A percentile compares a stretch with the other conserved stretches of the same genome.
Conservation (phyloP, 1,140 invertebrate species). For the Coelopa frigida region DNA sequence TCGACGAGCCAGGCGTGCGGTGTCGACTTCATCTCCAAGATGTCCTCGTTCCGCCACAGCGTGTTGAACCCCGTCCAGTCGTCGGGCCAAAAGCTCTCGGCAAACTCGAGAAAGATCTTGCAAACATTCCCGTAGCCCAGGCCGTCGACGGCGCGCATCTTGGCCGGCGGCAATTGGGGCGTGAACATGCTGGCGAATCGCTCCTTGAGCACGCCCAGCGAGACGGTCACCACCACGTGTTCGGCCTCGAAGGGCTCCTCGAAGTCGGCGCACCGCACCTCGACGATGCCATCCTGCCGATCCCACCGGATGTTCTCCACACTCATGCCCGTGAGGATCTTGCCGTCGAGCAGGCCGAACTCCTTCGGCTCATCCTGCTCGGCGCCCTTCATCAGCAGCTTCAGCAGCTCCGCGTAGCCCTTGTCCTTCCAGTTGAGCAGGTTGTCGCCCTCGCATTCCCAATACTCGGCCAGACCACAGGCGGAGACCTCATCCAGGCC, state of each 20-base stretch:
- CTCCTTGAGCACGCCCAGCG: conserved; percentile 63
- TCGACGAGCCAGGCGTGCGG: conserved; percentile 52
- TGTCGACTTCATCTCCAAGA: conserved; percentile 48
- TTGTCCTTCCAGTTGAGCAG: conserved; percentile 52
- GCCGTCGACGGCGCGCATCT: conserved; percentile 54
- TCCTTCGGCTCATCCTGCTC: conserved; percentile 34
- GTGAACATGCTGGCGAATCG: conserved; percentile 47
- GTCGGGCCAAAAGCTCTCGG: conserved; percentile 56
- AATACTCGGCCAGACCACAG: conserved; percentile 46
- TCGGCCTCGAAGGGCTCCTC: conserved; percentile 38
- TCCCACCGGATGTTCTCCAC: conserved; percentile 45
- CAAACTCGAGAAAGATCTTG: conserved; percentile 68
- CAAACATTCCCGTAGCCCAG: conserved; percentile 62
- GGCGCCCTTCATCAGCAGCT: conserved; percentile 47
- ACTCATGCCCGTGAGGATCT: conserved; percentile 44
- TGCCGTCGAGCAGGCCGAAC: conserved; percentile 15
- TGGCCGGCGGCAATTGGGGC: conserved; percentile 53
- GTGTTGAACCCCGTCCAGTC: conserved; percentile 45
- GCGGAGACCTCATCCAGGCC: conserved; percentile 53
- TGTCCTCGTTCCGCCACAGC: conserved; percentile 49
- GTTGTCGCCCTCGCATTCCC: conserved; percentile 53
- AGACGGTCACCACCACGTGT: conserved; percentile 60
- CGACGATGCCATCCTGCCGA: background rate
- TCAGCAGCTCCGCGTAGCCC: conserved; percentile 51
- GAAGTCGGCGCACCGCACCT: conserved; percentile 49